Evolutionary conservation across 2,888 invertebrate species (phyloP), one percentile per base, ranked within the genome.

Genomic region (Prostheceraeus crozeri): DNA sequence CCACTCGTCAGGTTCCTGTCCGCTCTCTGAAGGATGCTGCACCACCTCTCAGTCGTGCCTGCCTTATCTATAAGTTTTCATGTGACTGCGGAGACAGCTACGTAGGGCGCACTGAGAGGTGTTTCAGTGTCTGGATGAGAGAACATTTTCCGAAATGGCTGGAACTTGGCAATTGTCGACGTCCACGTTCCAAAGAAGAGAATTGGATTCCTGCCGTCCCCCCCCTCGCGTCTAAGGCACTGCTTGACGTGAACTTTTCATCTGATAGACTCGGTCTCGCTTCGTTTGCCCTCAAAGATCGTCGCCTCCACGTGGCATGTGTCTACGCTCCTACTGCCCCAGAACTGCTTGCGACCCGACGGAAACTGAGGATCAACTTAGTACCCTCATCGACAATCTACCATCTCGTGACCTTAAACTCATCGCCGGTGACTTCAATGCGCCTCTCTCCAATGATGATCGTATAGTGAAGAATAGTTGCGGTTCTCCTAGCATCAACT

Each of bases 231-330:
- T n/a, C n/a, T n/a, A n/a, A n/a, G n/a, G 48, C 55, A 35, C 55
- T 55, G 28, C 55, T 55, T 19, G 55, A 53, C 55, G 25, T 55
- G 25, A 33, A 55, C n/a, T 55, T 55, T 48, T 36, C 21, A 8
- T 8, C 55, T 55, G 52, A 55, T 25, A 35, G 48, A 25, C 16
- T 55, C 40, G 55, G 55, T 3, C 21, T 25, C 8, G 55, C 55
- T 25, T 21, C 52, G 16, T 55, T 55, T 55, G 55, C 55, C 33
- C 33, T 55, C n/a, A 28, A 55, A 23, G 55, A 55, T 21, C 31
- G 55, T 33, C 28, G 52, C 14, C 52, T 53, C 14, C 28, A 55
- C 19, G 55, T 33, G 16, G 19, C 40, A 25, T 55, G 51, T 36
- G 48, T 21, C 6, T 54, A 55, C 19, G 55, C 55, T 23, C 53